Evolutionary conservation across 2,797 vertebrate species (phyloP).

Genomic region (Sebastes kiyomatsui): DNA sequence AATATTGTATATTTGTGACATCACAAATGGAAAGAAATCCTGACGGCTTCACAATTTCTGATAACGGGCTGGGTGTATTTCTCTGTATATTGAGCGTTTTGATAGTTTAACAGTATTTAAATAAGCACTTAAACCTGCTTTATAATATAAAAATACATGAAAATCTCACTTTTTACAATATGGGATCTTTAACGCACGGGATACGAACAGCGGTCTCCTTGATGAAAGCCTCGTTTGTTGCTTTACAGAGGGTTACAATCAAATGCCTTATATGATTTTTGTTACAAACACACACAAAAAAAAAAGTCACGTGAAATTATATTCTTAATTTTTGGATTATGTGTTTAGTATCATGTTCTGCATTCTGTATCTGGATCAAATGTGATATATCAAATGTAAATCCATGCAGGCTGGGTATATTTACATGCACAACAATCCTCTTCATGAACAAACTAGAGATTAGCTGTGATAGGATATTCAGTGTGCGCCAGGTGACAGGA

Average conservation of each 20-base stretch:
- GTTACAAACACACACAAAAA: background rate
- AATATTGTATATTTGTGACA: too few species aligned
- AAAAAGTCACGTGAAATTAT: background rate
- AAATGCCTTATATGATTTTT: background rate
- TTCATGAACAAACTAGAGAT: background rate
- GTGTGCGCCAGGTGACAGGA: background rate
- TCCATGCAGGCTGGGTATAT: too few species aligned
- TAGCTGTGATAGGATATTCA: background rate
- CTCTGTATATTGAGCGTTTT: too few species aligned
- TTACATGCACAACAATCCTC: background rate
- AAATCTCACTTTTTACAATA: too few species aligned
- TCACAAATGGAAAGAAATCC: too few species aligned
- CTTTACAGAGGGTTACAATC: background rate
- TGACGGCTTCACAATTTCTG: too few species aligned
- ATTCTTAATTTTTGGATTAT: background rate
- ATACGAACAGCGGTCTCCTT: too few species aligned
- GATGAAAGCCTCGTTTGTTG: background rate
- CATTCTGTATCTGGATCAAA: background rate
- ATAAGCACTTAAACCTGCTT: too few species aligned
- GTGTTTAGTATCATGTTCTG: background rate
- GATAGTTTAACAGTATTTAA: too few species aligned
- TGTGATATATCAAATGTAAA: background rate
- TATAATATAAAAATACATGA: too few species aligned
- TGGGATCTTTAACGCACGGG: too few species aligned
- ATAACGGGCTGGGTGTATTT: too few species aligned